phyloP scores from a whole-genome alignment of 2,888 invertebrate species.

The Carabus problematicus region DNA sequence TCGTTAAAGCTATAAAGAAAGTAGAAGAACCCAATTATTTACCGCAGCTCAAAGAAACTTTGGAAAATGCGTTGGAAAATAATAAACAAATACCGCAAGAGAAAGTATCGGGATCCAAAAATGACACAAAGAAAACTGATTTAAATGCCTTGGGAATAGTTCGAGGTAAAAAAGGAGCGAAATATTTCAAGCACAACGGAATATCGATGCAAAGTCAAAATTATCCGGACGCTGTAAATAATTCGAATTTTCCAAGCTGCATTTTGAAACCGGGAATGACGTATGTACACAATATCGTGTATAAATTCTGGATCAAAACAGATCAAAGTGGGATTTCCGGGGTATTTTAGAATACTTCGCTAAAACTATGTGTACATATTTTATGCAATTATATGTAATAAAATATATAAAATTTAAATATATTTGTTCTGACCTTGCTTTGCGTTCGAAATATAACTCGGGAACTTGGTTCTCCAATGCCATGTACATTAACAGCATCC shows the following conservation, averaged over 20 bases:
- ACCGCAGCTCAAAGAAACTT: slow-evolving; percentile 9
- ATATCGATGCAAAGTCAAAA: slow-evolving; percentile 90
- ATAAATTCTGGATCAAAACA: slow-evolving; percentile 70
- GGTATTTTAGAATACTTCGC: not conserved
- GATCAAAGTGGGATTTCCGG: slow-evolving; percentile 43
- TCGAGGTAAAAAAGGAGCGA: slow-evolving; percentile 72
- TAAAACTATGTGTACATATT: no score
- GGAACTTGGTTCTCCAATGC: slow-evolving; percentile 77
- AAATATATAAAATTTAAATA: not conserved
- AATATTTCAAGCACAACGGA: slow-evolving; percentile 78
- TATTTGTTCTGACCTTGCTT: slow-evolving; percentile 63
- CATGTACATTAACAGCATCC: slow-evolving; percentile 80
- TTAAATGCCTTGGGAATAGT: slow-evolving; percentile 45
- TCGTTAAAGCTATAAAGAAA: slow-evolving; percentile 4
- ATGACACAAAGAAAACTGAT: not conserved
- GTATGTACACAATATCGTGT: slow-evolving; percentile 75
- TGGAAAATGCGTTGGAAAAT: slow-evolving; percentile 24
- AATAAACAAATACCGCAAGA: slow-evolving; percentile 3
- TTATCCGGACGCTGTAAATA: slow-evolving; percentile 86
- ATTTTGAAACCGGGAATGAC: slow-evolving; percentile 74
- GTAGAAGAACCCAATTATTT: not conserved
- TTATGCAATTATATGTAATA: not conserved
- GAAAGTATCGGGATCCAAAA: not conserved
- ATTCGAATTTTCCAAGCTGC: slow-evolving; percentile 76
- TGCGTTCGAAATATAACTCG: slow-evolving; percentile 79